Evolutionary conservation across 2,888 invertebrate species (phyloP).

Genomic region (Silvanus unidentatus): DNA sequence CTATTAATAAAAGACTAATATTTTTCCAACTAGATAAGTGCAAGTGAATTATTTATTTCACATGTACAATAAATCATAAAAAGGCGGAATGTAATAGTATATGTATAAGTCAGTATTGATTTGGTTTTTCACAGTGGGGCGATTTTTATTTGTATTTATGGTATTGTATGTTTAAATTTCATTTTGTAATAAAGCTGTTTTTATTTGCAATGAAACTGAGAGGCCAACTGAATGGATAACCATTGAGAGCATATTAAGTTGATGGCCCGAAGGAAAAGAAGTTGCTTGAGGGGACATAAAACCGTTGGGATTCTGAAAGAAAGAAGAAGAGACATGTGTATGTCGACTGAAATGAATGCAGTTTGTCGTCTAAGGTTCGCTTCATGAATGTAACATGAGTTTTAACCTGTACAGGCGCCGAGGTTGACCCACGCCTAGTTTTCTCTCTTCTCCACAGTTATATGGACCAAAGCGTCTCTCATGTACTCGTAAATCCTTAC

Average conservation of each 20-base stretch:
- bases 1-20: no score
- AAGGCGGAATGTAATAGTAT: no score
- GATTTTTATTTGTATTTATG: no score
- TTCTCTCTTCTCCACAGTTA: slow-evolving; percentile 9
- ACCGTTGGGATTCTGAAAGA: slow-evolving; percentile 12
- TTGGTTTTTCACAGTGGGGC: no score
- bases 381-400: slow-evolving; percentile 34
- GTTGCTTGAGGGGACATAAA: slow-evolving; percentile 14
- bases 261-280: slow-evolving; percentile 12
- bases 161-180: not conserved
- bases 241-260: slow-evolving; percentile 18
- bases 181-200: slow-evolving; percentile 4
- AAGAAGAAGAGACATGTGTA: slow-evolving; percentile 12
- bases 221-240: slow-evolving; percentile 4
- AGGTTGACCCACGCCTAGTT: slow-evolving; percentile 18
- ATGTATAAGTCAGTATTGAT: no score
- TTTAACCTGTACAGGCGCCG: slow-evolving; percentile 26
- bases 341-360: slow-evolving; percentile 24
- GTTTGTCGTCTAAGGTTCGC: slow-evolving; percentile 25
- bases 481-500: slow-evolving; percentile 15
- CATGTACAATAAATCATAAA: no score
- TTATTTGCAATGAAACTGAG: slow-evolving; percentile 9
- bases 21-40: no score
- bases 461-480: slow-evolving; percentile 13
- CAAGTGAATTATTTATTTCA: no score